Evolutionary conservation across 2,888 invertebrate genomes (phyloP).

Genomic region (Leptopilina syphax): DNA sequence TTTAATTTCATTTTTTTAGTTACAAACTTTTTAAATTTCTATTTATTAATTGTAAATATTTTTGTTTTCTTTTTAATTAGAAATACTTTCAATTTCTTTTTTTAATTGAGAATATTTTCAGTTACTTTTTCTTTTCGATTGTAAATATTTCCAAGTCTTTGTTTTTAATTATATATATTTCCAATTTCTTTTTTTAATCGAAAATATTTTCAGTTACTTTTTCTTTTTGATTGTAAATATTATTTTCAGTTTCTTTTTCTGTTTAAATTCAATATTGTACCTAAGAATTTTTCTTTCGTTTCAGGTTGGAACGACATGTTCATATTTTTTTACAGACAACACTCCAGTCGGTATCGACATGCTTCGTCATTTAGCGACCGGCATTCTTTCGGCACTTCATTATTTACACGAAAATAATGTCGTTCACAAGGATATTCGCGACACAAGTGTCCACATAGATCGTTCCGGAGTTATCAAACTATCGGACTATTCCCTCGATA

Average conservation of each 20-base stretch:
- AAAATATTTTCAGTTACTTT: background rate
- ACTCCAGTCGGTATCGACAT: constrained; percentile 79
- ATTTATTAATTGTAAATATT: no score
- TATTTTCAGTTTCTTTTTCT: no score
- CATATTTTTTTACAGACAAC: constrained; percentile 78
- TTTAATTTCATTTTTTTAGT: no score
- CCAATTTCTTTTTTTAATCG: background rate
- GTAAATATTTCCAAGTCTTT: background rate
- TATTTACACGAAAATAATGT: constrained; percentile 90
- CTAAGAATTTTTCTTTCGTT: constrained; percentile 39
- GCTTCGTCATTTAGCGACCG: constrained; percentile 83
- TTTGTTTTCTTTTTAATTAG: no score
- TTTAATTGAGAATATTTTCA: no score
- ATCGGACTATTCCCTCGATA: constrained; percentile 85
- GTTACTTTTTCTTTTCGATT: no score
- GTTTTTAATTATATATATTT: no score
- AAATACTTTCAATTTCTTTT: no score
- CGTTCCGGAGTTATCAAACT: constrained; percentile 81
- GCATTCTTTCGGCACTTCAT: constrained; percentile 85
- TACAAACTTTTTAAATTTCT: no score
- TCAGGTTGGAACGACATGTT: constrained; percentile 74
- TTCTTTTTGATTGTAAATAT: no score
- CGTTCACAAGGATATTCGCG: constrained; percentile 89
- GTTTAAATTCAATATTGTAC: background rate
- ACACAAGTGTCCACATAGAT: constrained; percentile 86